Percentiles rank a stretch among this genome's conserved stretches.
Conservation (phyloP, 2,113 vertebrate species). For the Ochotona princeps region DNA sequence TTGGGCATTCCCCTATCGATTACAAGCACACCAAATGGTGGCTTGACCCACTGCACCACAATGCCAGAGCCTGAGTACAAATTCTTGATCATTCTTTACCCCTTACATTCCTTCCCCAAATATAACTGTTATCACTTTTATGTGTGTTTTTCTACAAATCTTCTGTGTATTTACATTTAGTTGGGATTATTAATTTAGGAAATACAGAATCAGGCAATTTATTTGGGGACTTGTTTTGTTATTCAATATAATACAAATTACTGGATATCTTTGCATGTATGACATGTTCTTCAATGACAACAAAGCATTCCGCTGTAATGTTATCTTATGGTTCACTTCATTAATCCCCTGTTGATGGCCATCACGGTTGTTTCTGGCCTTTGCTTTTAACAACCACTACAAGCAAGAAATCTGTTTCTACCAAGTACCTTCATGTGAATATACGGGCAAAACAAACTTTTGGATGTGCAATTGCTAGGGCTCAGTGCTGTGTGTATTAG, state of each 20-base stretch:
- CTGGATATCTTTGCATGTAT: background rate
- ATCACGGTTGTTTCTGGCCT: background rate
- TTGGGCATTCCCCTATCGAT: no score
- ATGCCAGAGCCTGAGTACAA: background rate
- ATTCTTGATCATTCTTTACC: background rate
- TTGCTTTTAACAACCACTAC: background rate
- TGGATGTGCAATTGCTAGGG: background rate
- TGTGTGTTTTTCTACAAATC: background rate
- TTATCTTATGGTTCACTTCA: background rate
- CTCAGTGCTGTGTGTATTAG: background rate
- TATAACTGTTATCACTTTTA: background rate
- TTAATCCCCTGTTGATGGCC: background rate
- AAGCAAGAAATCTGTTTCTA: background rate
- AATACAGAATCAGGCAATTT: background rate
- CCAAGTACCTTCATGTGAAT: background rate
- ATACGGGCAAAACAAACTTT: background rate
- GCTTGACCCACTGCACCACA: no score
- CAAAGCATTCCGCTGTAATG: background rate
- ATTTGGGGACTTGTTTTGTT: conserved; percentile 9
- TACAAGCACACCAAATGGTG: no score
- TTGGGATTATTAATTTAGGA: background rate
- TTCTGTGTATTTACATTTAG: background rate
- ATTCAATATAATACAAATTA: background rate
- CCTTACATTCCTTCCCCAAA: background rate
- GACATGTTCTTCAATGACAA: background rate